A percentile compares a stretch with the other conserved stretches of the same genome.
Evolutionary conservation across 2,113 vertebrate species (phyloP).

Genomic region (Opisthocomus hoazin): DNA sequence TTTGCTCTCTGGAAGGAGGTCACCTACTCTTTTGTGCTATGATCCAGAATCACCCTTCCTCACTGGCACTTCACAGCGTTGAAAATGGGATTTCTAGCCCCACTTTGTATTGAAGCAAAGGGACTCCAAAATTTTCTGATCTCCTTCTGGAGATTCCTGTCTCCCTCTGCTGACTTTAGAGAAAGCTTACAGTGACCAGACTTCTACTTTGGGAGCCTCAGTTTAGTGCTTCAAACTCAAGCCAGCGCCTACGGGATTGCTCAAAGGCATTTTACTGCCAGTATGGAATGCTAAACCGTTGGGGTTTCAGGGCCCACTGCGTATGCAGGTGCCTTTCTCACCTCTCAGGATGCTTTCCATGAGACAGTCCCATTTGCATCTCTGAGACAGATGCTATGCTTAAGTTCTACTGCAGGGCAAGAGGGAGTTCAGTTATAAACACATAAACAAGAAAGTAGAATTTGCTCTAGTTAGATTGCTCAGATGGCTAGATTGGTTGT

Average conservation of each 20-base stretch:
- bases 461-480: background rate
- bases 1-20: background rate
- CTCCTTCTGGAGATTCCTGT: background rate
- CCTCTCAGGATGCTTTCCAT: background rate
- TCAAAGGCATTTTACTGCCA: background rate
- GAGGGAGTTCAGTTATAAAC: background rate
- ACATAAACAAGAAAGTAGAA: background rate
- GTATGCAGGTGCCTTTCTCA: background rate
- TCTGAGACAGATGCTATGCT: background rate
- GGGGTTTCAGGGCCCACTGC: background rate
- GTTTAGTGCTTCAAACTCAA: background rate
- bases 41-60: background rate
- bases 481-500: background rate
- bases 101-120: background rate
- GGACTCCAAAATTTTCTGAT: background rate
- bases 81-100: background rate
- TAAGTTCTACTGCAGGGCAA: background rate
- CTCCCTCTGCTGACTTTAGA: background rate
- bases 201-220: background rate
- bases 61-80: background rate
- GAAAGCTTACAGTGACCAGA: background rate
- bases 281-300: background rate
- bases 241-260: background rate
- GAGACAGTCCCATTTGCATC: background rate
- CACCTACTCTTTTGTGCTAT: background rate